Conservation (phyloP, 1,140 invertebrate genomes). For the Zaprionus inermis region DNA sequence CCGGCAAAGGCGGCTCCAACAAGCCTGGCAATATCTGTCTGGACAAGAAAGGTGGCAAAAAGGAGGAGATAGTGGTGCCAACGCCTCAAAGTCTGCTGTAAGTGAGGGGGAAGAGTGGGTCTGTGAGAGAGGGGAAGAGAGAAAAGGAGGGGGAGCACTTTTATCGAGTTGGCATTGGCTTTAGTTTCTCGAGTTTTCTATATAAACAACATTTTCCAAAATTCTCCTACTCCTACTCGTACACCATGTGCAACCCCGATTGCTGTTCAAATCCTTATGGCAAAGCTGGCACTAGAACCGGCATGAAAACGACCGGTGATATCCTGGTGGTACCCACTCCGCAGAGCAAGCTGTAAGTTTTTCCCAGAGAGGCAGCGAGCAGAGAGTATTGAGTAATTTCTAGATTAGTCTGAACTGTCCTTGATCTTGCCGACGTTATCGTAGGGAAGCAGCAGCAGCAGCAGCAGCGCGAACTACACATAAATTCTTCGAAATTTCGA, state of each 20-base stretch:
- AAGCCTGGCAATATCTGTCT: constrained; percentile 49
- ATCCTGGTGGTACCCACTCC: no score
- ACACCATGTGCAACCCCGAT: no score
- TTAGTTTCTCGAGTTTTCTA: no score
- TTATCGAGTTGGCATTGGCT: no score
- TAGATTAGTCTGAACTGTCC: constrained; percentile 30
- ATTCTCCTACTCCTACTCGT: no score
- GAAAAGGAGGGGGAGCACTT: background rate
- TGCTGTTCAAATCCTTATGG: background rate
- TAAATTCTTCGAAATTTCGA: constrained; percentile 35
- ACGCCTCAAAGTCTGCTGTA: constrained; percentile 72
- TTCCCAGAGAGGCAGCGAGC: background rate
- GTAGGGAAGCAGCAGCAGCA: background rate
- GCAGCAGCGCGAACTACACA: constrained; percentile 21
- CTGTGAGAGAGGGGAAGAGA: background rate
- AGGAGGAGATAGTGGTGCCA: constrained; percentile 48
- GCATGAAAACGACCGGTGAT: no score
- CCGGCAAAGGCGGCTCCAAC: constrained; percentile 32
- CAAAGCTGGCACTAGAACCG: background rate
- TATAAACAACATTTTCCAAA: background rate
- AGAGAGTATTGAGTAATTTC: background rate
- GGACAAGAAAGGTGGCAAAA: constrained; percentile 35
- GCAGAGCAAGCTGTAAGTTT: background rate
- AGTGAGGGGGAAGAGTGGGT: constrained; percentile 28
- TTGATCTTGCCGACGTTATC: constrained; percentile 65